Conservation (phyloP, 2,888 invertebrate species). For the Stenchaetothrips biformis region DNA sequence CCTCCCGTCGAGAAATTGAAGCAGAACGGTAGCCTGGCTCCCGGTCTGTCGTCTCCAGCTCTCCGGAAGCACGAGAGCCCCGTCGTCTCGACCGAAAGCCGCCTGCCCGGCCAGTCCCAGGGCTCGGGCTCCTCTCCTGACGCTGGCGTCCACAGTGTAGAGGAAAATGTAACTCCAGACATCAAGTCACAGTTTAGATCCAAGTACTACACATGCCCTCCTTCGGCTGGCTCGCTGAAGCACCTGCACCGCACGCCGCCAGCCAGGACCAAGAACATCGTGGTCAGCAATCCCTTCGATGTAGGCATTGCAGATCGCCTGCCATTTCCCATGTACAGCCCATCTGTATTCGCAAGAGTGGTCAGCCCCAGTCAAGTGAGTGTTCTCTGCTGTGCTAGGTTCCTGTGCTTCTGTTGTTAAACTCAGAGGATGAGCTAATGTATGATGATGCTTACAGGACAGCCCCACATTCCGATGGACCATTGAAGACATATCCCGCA, state of each 20-base stretch:
- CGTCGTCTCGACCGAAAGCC: neutral
- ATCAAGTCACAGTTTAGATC: neutral
- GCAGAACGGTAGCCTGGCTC: neutral
- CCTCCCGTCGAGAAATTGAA: neutral
- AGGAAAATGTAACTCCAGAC: neutral
- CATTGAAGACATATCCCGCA: conserved; percentile 63
- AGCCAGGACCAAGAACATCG: neutral
- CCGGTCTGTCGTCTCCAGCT: neutral
- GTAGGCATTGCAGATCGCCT: neutral
- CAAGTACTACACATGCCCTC: neutral
- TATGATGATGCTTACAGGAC: neutral
- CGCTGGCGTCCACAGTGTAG: neutral
- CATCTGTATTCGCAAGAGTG: neutral
- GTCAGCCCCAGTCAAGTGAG: conserved; percentile 17
- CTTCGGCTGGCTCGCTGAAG: neutral
- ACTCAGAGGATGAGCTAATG: too few species aligned
- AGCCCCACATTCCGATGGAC: conserved; percentile 56
- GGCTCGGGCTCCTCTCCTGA: neutral
- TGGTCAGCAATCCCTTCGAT: neutral
- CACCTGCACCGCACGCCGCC: neutral
- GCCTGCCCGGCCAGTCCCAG: neutral
- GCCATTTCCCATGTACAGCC: conserved; percentile 11
- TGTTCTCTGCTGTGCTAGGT: neutral
- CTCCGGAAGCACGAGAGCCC: neutral
- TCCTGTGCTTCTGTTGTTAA: too few species aligned